Evolutionary conservation across 1,140 invertebrate genomes (phyloP).

Genomic region (Cheumatopsyche charites): DNA sequence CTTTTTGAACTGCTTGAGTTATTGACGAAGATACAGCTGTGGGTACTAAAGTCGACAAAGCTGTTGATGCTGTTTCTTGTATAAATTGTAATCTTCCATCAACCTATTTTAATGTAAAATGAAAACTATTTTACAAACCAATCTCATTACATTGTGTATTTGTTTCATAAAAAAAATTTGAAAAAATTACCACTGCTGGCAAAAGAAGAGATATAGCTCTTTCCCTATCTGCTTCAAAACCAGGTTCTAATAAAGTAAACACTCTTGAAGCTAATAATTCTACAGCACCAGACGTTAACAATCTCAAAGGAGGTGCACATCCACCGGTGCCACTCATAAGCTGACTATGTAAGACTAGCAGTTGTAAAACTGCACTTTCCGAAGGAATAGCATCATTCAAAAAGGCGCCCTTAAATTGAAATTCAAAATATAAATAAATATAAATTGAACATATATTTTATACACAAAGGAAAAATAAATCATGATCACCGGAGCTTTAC

Average conservation of each 20-base stretch:
- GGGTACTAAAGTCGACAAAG: conserved; percentile 63
- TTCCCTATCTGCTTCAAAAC: conserved; percentile 49
- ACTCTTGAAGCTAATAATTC: conserved; percentile 52
- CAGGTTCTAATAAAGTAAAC: conserved; percentile 31
- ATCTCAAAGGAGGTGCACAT: conserved; percentile 54
- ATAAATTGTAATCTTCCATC: conserved; percentile 67
- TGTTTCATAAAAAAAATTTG: background rate
- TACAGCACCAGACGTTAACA: conserved; percentile 56
- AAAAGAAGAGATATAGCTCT: conserved; percentile 55
- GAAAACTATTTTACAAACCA: background rate
- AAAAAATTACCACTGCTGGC: conserved; percentile 53
- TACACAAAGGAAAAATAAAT: conserved; percentile 18
- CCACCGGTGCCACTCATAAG: conserved; percentile 54
- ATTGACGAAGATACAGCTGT: no score
- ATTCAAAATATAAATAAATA: conserved; percentile 20
- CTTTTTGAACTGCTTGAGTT: conserved; percentile 48
- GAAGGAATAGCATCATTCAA: conserved; percentile 81
- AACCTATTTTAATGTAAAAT: conserved; percentile 50
- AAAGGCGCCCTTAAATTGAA: conserved; percentile 68
- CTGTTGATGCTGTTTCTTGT: conserved; percentile 64
- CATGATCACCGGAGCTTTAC: conserved; percentile 20
- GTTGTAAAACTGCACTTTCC: conserved; percentile 76
- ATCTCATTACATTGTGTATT: background rate
- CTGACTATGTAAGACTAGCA: conserved; percentile 60
- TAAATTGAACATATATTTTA: conserved; percentile 2